phyloP scores from a whole-genome alignment of 1,140 invertebrate genomes.

The Papilio polyxenes region DNA sequence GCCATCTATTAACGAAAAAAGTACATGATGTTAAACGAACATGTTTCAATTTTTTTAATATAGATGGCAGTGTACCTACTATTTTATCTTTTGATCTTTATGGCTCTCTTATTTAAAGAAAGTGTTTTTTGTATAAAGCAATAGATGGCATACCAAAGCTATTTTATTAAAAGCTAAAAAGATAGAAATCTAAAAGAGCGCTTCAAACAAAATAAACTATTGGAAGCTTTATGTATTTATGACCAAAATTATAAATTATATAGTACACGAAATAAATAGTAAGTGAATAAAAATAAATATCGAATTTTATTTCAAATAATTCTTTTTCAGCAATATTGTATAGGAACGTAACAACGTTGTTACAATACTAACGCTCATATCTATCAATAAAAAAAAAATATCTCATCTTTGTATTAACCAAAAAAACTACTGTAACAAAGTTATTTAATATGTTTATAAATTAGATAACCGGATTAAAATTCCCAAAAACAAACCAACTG shows the following conservation, averaged over 20 bases:
- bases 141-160: neutral
- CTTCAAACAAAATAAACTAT: no score
- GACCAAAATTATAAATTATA: no score
- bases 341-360: no score
- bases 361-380: no score
- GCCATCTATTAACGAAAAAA: neutral
- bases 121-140: neutral
- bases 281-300: no score
- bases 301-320: no score
- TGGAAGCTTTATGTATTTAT: no score
- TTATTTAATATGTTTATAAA: constrained; percentile 11
- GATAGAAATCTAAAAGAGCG: no score
- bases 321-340: no score
- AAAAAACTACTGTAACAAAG: neutral
- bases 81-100: neutral
- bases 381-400: no score
- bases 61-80: neutral
- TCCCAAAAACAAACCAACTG: constrained; percentile 23
- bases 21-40: neutral
- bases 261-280: no score
- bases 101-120: neutral
- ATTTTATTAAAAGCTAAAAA: neutral
- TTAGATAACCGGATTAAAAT: neutral
- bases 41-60: neutral
- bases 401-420: neutral